These are phyloP conservation scores for Colaptes auratus DNA, from an alignment of 2,113 vertebrate species.

Conservation along the genomic window DNA sequence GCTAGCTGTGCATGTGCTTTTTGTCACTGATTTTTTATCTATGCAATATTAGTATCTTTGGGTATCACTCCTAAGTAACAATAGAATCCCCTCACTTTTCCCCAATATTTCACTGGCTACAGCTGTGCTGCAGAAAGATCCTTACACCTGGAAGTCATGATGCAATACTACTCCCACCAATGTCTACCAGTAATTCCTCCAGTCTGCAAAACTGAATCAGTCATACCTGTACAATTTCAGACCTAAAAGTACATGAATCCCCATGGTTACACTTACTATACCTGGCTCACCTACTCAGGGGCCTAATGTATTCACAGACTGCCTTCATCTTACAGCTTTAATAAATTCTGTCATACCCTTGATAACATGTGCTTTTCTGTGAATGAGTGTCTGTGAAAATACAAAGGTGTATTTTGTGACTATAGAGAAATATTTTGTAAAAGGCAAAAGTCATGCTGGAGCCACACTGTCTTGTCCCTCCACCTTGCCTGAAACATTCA, in stretches of 20 bases:
- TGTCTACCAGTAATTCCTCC: background rate
- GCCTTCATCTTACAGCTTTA: background rate
- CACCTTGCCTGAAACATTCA: constrained; percentile 57
- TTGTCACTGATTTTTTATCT: background rate
- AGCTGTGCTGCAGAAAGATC: background rate
- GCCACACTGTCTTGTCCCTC: constrained; percentile 36
- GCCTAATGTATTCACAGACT: background rate
- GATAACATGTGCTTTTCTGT: background rate
- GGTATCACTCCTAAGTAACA: background rate
- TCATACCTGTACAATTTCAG: background rate
- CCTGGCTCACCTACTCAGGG: background rate
- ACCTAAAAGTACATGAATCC: constrained; percentile 22
- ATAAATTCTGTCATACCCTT: background rate
- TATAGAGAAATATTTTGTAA: constrained; percentile 13
- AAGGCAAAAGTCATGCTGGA: background rate
- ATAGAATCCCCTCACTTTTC: background rate
- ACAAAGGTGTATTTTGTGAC: background rate
- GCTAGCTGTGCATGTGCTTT: background rate
- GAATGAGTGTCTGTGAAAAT: background rate
- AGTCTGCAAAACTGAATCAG: background rate
- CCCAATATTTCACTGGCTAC: background rate
- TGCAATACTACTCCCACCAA: background rate
- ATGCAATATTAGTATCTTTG: background rate
- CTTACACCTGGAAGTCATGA: background rate
- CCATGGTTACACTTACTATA: background rate